Percentiles rank a stretch among this genome's conserved stretches.
These are phyloP conservation scores for Xiphydria camelus DNA, from an alignment of 2,888 invertebrate species.

Conservation along the genomic window DNA sequence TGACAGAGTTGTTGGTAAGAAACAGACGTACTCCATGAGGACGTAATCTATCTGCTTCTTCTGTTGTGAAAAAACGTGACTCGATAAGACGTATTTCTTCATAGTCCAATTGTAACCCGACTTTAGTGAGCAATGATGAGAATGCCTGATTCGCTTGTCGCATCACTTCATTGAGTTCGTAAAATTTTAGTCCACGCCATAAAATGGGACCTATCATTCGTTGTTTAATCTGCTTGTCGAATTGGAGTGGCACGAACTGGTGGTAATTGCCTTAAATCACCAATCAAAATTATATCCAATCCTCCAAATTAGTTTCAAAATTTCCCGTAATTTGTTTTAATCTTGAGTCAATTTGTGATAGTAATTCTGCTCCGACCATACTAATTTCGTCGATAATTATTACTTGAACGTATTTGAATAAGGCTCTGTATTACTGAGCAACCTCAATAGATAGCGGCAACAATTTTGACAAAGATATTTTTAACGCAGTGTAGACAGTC, in stretches of 20 bases:
- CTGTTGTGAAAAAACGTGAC: slow-evolving; percentile 30
- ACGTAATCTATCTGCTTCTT: slow-evolving; percentile 30
- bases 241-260: slow-evolving; percentile 35
- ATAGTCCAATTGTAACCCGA: slow-evolving; percentile 29
- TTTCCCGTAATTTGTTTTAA: slow-evolving; percentile 46
- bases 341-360: slow-evolving; percentile 33
- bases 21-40: slow-evolving; percentile 31
- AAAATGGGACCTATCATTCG: slow-evolving; percentile 29
- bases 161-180: slow-evolving; percentile 35
- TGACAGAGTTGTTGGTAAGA: slow-evolving; percentile 34
- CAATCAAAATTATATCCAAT: slow-evolving; percentile 41
- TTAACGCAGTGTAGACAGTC: slow-evolving; percentile 12
- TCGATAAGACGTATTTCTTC: slow-evolving; percentile 31
- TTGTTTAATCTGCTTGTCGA: slow-evolving; percentile 29
- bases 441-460: slow-evolving; percentile 29
- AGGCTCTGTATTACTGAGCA: slow-evolving; percentile 23
- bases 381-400: slow-evolving; percentile 48
- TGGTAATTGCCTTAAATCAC: slow-evolving; percentile 45
- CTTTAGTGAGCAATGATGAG: too few relatives aligned
- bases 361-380: slow-evolving; percentile 44
- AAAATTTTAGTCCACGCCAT: slow-evolving; percentile 40
- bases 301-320: slow-evolving; percentile 45
- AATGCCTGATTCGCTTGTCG: slow-evolving; percentile 40
- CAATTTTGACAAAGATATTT: slow-evolving; percentile 30
- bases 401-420: slow-evolving; percentile 39